Conservation (phyloP, 2,113 vertebrate genomes). For the Sceloporus undulatus region DNA sequence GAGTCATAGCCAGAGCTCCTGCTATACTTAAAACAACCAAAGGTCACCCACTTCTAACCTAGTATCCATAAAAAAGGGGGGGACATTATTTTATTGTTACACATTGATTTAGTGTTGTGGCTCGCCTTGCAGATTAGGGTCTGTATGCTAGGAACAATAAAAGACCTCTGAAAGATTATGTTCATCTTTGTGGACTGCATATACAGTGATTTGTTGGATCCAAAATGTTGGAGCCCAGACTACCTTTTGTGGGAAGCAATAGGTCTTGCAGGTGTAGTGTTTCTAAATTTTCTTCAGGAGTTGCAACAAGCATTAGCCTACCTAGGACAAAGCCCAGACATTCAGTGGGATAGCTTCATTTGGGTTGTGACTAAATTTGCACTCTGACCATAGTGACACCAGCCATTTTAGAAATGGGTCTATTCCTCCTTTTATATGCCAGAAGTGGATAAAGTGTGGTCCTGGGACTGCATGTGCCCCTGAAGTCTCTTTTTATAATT, state of each 20-base stretch:
- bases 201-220: background rate
- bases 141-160: background rate
- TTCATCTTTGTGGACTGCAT: background rate
- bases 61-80: background rate
- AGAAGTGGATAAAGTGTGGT: too few species aligned
- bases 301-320: background rate
- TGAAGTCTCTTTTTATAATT: too few species aligned
- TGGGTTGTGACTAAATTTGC: background rate
- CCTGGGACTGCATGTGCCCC: too few species aligned
- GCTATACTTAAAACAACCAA: background rate
- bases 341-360: background rate
- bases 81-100: background rate
- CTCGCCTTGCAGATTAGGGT: background rate
- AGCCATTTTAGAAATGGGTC: background rate
- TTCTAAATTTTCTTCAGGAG: background rate
- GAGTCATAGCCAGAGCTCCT: background rate
- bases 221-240: background rate
- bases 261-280: background rate
- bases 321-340: background rate
- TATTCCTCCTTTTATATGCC: background rate
- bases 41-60: background rate
- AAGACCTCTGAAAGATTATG: background rate
- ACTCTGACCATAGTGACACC: background rate
- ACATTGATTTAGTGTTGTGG: background rate
- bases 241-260: background rate